phyloP scores from a whole-genome alignment of 2,113 vertebrate species.

The Strix aluco region DNA sequence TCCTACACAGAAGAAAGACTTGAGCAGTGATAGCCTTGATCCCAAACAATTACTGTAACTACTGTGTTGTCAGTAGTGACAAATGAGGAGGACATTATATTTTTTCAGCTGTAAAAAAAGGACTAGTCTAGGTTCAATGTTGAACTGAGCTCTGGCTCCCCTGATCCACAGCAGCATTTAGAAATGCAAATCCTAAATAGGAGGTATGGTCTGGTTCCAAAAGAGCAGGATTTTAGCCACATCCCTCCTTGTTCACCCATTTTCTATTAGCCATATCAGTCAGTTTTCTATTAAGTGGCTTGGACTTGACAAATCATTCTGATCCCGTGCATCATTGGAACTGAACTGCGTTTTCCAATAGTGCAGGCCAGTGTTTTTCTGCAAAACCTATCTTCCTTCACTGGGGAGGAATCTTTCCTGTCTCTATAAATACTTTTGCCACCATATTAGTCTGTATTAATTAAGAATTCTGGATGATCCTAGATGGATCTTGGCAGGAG shows the following conservation, averaged over 20 bases:
- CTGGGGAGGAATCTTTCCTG: not conserved
- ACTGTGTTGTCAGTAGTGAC: not conserved
- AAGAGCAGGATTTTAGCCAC: not conserved
- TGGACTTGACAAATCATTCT: not conserved
- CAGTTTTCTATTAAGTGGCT: not conserved
- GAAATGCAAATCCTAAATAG: not conserved
- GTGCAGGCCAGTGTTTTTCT: not conserved
- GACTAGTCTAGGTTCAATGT: not conserved
- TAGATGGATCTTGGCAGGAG: not conserved
- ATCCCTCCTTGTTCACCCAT: not conserved
- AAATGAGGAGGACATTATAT: not conserved
- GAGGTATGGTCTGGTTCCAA: not conserved
- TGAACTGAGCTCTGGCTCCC: not conserved
- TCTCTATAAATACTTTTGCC: not conserved
- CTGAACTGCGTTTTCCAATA: not conserved
- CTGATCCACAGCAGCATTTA: not conserved
- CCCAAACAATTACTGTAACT: not conserved
- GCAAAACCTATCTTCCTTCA: not conserved
- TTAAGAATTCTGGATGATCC: not conserved
- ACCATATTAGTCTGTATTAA: not conserved
- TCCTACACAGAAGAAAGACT: not conserved
- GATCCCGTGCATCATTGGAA: not conserved
- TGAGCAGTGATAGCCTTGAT: not conserved
- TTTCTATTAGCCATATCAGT: not conserved
- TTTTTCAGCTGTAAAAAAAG: slow-evolving; percentile 11